These are phyloP conservation scores for Scalopus aquaticus DNA, from an alignment of 2,113 vertebrate species.

Conservation along the genomic window DNA sequence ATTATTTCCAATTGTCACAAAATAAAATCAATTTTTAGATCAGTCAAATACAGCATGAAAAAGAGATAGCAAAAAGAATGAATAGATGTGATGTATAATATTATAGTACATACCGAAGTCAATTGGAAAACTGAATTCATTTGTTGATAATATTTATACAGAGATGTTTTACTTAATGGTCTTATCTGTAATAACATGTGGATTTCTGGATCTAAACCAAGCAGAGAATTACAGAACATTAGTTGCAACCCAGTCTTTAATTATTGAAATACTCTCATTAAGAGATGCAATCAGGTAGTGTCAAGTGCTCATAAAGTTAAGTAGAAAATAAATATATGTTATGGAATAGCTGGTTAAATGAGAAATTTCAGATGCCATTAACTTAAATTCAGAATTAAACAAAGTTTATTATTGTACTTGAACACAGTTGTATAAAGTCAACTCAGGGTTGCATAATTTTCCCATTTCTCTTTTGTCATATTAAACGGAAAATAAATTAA, in stretches of 20 bases:
- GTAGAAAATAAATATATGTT: neutral
- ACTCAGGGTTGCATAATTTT: neutral
- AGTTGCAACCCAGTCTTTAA: neutral
- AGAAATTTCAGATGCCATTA: neutral
- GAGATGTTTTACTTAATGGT: slow-evolving; percentile 53
- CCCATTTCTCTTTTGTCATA: neutral
- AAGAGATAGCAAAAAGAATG: slow-evolving; percentile 70
- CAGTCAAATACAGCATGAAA: slow-evolving; percentile 68
- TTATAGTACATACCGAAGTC: slow-evolving; percentile 49
- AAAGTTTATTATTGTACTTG: neutral
- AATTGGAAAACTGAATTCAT: slow-evolving; percentile 76
- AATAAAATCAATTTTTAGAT: slow-evolving; percentile 72
- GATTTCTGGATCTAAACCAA: neutral
- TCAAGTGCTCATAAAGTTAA: neutral
- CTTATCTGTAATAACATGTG: slow-evolving; percentile 69
- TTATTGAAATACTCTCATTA: neutral
- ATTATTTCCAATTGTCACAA: slow-evolving; percentile 64
- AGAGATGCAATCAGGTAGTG: neutral
- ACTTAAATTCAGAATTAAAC: neutral
- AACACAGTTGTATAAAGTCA: neutral
- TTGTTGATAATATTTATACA: slow-evolving; percentile 68
- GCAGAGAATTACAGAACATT: slow-evolving; percentile 56
- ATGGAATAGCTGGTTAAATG: neutral
- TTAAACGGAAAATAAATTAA: neutral
- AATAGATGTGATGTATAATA: slow-evolving; percentile 33